Evolutionary conservation across 2,888 invertebrate species (phyloP).

Genomic region (Luperina testacea): DNA sequence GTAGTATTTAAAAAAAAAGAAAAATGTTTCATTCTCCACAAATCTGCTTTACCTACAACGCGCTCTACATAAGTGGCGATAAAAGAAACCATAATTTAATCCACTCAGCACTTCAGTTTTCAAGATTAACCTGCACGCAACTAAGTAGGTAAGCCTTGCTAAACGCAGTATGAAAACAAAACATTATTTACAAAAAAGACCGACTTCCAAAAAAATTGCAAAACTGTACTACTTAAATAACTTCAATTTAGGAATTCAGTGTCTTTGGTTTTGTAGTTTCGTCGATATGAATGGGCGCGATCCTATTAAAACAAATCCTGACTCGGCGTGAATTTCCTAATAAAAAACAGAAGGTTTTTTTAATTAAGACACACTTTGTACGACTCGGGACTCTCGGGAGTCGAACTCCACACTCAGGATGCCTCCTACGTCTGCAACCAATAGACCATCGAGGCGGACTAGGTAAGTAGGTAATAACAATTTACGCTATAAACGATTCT

Average conservation of each 20-base stretch:
- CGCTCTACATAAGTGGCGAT: conserved; percentile 36
- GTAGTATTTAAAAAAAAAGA: too few relatives aligned
- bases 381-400: too few relatives aligned
- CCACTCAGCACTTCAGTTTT: conserved; percentile 36
- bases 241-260: too few relatives aligned
- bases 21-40: not conserved
- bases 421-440: not conserved
- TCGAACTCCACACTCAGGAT: not conserved
- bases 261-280: too few relatives aligned
- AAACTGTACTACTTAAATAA: too few relatives aligned
- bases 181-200: too few relatives aligned
- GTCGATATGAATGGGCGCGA: too few relatives aligned
- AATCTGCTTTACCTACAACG: conserved; percentile 45
- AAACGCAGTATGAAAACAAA: not conserved
- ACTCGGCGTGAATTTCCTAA: too few relatives aligned
- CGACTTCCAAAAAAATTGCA: too few relatives aligned
- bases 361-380: too few relatives aligned
- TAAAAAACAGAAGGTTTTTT: too few relatives aligned
- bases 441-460: not conserved
- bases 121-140: conserved; percentile 48
- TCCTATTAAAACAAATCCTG: too few relatives aligned
- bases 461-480: conserved; percentile 20
- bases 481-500: conserved; percentile 39
- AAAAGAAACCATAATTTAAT: conserved; percentile 58
- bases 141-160: not conserved